Conservation (phyloP, 2,113 vertebrate species). For the Lucifuga dentata region DNA sequence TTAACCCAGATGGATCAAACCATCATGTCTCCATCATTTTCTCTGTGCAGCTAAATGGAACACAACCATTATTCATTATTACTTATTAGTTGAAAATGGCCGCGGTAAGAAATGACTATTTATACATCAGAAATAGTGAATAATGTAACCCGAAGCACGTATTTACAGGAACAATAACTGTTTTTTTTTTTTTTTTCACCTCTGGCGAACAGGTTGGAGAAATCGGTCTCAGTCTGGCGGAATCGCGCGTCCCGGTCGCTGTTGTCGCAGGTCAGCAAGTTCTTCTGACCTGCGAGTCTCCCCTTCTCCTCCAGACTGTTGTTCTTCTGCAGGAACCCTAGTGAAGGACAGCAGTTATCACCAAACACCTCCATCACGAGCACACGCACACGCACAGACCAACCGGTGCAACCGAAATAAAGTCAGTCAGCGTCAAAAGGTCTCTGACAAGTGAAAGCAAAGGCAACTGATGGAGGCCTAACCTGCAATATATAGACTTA, state of each 20-base stretch:
- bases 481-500: no score
- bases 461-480: background rate
- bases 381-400: background rate
- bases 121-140: no score
- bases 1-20: no score
- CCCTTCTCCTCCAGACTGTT: slow-evolving; percentile 95
- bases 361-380: slow-evolving; percentile 74
- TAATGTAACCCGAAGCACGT: no score
- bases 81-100: no score
- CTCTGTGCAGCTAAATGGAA: no score
- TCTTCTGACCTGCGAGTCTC: slow-evolving; percentile 90
- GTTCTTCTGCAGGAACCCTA: slow-evolving; percentile 98
- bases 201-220: slow-evolving; percentile 97
- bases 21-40: no score
- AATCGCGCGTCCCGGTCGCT: slow-evolving; percentile 88
- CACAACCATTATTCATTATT: no score
- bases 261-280: slow-evolving; percentile 90
- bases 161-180: no score
- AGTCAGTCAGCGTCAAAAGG: background rate
- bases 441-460: background rate
- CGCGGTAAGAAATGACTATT: no score
- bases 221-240: slow-evolving; percentile 92
- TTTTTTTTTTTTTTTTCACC: slow-evolving; percentile 87
- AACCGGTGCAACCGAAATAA: background rate
- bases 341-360: slow-evolving; percentile 79